Conservation (phyloP, 2,797 vertebrate species). For the Gymnothorax reevesii region DNA sequence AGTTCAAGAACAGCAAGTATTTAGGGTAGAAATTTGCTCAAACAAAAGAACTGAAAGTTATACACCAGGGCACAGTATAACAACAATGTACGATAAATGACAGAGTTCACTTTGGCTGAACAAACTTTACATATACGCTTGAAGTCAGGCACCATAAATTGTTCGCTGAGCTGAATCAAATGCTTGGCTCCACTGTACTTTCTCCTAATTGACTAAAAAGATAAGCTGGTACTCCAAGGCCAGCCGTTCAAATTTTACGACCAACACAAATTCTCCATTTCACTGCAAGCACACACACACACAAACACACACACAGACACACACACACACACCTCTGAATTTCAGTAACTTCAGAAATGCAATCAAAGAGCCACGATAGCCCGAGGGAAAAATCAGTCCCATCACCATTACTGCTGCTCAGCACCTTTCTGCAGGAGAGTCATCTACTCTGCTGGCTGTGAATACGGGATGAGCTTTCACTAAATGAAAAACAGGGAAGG, state of each 20-base stretch:
- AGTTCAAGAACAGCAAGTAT: too few relatives aligned
- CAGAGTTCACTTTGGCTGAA: neutral
- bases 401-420: neutral
- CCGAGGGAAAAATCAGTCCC: neutral
- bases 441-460: neutral
- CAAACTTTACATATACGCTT: neutral
- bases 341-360: neutral
- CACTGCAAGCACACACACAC: neutral
- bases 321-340: neutral
- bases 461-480: neutral
- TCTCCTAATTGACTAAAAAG: neutral
- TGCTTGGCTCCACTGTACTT: neutral
- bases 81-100: neutral
- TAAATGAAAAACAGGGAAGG: neutral
- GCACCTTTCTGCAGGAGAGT: neutral
- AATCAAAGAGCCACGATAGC: neutral
- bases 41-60: too few relatives aligned
- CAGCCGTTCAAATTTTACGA: neutral
- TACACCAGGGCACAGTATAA: too few relatives aligned
- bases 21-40: too few relatives aligned
- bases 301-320: neutral
- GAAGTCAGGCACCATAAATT: neutral
- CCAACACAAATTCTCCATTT: neutral
- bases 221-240: neutral
- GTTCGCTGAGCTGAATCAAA: neutral